Base-by-base conservation (phyloP, 2,797 vertebrate genomes). In the Eulemur mongoz region DNA sequence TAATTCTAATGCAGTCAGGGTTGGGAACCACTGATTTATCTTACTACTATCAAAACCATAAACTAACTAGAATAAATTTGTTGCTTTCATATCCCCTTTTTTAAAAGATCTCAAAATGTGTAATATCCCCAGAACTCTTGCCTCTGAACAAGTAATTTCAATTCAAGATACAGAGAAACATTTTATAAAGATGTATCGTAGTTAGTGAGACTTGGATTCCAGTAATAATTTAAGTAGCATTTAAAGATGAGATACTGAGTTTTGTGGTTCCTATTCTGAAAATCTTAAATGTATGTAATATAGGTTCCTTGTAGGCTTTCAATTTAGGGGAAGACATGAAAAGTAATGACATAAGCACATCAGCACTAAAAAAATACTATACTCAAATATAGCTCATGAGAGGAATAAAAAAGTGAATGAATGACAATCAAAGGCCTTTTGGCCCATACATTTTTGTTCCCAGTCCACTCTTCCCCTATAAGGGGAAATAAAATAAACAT, bases 401-500 rank as follows among this genome's bases (percentile, higher is more conserved):
- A 97, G 96, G 96, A 98, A 91, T 95, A 97, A 97, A 92, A 96
- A 97, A 97, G 87, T 88, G 89, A 96, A 91, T 95, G 85, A 97
- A 86, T 93, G 96, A 94, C 76, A 92, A 38, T 96, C 96, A 78
- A 94, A 95, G 97, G 95, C 97, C 97, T 96, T 73, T 78, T 82
- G 97, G 97, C 97, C 97, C 93, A 94, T 97, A 97, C 93, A 96
- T 92, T 94, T 98, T 93, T 98, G 97, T 94, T 98, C 97, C 97
- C 97, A 97, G 97, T 97, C 95, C 95, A 94, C 97, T 97, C 97
- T 97, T 98, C 97, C 97, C 97, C 97, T 98, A 98, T 98, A 98
- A 98, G 97, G 97, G 97, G 97, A 97, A 97, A 97, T 98, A 97
- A 98, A 98, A 97, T 97, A 97, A 96, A 97, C 97, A 98, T 97